Evolutionary conservation across 2,797 vertebrate species (phyloP), one percentile per base, ranked within the genome.

Genomic region (Steatocranus sp.): DNA sequence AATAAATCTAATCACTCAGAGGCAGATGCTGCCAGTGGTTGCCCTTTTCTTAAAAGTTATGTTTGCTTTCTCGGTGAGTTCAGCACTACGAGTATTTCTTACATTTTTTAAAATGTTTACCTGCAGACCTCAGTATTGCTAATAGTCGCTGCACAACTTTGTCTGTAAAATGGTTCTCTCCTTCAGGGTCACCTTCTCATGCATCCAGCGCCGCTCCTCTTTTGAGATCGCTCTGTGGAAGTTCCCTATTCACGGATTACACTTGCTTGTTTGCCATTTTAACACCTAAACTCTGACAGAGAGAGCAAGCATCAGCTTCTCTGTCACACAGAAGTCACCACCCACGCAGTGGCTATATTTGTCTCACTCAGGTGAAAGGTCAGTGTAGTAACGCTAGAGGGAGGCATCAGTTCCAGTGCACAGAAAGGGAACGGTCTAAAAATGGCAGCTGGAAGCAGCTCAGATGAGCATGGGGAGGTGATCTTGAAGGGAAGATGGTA

Each of bases 131-230:
- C 41, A 8, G 23, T 46, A 46, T 30, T 11, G 6, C 41, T 11
- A 27, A 46, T 10, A 25, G 63, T 38, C 2, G 8, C 20, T 0
- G 36, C 1, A 17, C 38, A 11, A 7, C 20, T 68, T 25, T 17
- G 36, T 68, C 36, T 0, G 2, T 17, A 43, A 43, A 18, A 27
- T 17, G 0, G 0, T 18, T 18, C 66, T 11, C 4, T 27, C 23
- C 66, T 46, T 46, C 66, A 46, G 66, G 23, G 66, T 46, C 66
- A 8, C 7, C 66, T 70, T 27, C 15, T 70, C 38, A 11, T 27
- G 38, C 38, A 27, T 3, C 8, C 66, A 3, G 9, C 8, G 20
- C 5, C 4, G 20, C 38, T 43, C 14, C 38, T 43, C 43, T 46
- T 46, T 46, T 70, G 38, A 46, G 38, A 46, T 46, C 38, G 18